Conservation (phyloP, 1,140 invertebrate genomes). For the Helicoverpa armigera region DNA sequence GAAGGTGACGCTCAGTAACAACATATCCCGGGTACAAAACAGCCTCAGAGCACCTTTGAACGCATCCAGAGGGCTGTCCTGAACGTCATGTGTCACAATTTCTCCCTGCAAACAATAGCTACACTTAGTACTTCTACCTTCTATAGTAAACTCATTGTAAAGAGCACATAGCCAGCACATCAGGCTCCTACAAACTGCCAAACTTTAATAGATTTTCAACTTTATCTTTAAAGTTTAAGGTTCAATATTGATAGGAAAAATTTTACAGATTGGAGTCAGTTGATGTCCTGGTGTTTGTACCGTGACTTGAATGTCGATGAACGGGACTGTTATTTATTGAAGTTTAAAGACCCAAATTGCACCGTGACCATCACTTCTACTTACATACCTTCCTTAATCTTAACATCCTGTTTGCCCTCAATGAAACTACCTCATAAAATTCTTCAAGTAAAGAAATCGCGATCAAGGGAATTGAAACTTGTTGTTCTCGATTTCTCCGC, state of each 20-base stretch:
- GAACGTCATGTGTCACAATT: conserved; percentile 85
- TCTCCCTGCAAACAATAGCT: conserved; percentile 67
- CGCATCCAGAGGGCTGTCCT: conserved; percentile 88
- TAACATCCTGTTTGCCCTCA: conserved; percentile 17
- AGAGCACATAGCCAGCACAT: no score
- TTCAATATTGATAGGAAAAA: not conserved
- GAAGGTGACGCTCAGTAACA: conserved; percentile 94
- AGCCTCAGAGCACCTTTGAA: conserved; percentile 91
- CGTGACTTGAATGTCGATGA: conserved; percentile 8
- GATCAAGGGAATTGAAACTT: conserved; percentile 30
- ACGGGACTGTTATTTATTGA: not conserved
- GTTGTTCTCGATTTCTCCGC: not conserved
- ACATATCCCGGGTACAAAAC: conserved; percentile 94
- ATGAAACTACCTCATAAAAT: conserved; percentile 35
- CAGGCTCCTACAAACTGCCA: not conserved
- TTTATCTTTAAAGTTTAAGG: not conserved
- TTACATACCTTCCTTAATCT: not conserved
- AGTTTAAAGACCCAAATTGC: not conserved
- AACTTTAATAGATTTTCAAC: no score
- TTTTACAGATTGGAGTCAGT: no score
- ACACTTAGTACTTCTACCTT: no score
- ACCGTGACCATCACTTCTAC: conserved; percentile 3
- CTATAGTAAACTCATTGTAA: no score
- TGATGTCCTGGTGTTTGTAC: not conserved
- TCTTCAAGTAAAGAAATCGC: conserved; percentile 9